These are phyloP conservation scores for Dendrolimus houi DNA, from an alignment of 2,888 invertebrate species.

Conservation along the genomic window DNA sequence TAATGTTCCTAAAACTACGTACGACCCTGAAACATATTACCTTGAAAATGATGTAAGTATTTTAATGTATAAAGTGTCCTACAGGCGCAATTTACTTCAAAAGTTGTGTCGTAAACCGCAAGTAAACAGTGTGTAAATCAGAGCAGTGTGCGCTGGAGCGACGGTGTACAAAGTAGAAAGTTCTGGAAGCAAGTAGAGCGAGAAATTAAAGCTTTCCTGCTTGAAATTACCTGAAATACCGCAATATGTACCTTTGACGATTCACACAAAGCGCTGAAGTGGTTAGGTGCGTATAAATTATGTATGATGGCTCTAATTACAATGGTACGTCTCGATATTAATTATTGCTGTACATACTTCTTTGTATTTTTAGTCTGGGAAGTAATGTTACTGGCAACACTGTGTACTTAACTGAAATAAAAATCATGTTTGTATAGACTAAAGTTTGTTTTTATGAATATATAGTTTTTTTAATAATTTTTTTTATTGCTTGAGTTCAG, in stretches of 20 bases:
- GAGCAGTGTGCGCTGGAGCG: constrained; percentile 13
- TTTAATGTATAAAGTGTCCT: constrained; percentile 9
- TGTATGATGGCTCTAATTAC: background rate
- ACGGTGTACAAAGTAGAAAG: constrained; percentile 15
- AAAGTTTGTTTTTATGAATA: no score
- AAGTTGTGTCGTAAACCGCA: constrained; percentile 34
- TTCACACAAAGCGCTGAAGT: background rate
- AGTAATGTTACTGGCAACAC: no score
- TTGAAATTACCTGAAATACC: constrained; percentile 20
- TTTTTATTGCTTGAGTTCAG: no score
- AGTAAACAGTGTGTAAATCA: constrained; percentile 33
- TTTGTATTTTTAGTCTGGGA: no score
- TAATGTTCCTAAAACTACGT: no score
- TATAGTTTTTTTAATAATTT: no score
- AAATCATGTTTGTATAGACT: no score
- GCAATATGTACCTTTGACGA: background rate
- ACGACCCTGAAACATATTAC: no score
- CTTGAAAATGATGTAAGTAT: background rate
- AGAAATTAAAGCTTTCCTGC: constrained; percentile 26
- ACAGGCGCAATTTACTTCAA: constrained; percentile 27
- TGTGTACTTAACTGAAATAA: no score
- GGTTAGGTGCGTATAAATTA: background rate
- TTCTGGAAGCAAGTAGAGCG: constrained; percentile 22
- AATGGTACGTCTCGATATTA: background rate
- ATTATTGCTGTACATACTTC: no score